These are phyloP conservation scores for Tinea pellionella DNA, from an alignment of 2,888 invertebrate genomes.

Conservation along the genomic window DNA sequence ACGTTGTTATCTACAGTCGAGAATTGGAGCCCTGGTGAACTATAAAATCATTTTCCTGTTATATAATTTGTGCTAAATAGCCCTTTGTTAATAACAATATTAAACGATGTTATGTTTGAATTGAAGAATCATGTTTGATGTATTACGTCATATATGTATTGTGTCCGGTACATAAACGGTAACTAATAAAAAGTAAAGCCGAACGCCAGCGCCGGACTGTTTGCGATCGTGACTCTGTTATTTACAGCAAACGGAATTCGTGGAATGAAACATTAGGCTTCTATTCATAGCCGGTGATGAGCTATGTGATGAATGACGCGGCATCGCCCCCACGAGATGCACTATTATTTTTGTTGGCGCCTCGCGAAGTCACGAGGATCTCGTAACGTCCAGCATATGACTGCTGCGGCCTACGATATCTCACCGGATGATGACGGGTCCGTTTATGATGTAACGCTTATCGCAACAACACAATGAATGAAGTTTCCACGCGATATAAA, in stretches of 20 bases:
- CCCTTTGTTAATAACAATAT: not conserved
- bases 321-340: conserved; percentile 20
- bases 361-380: conserved; percentile 35
- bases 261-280: conserved; percentile 51
- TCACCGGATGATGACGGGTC: not conserved
- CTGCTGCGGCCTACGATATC: not conserved
- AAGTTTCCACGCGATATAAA: conserved; percentile 4
- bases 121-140: not conserved
- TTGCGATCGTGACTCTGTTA: conserved; percentile 23
- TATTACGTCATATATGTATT: not conserved
- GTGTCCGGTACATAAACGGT: conserved; percentile 1
- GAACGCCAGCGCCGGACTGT: not conserved
- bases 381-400: conserved; percentile 3
- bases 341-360: conserved; percentile 10
- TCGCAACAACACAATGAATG: not conserved
- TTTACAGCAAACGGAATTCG: conserved; percentile 49
- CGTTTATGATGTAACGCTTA: conserved; percentile 38
- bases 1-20: too few species aligned
- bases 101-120: not conserved
- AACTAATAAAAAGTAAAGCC: not conserved
- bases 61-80: not conserved
- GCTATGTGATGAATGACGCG: conserved; percentile 62
- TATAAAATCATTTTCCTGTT: not conserved
- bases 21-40: not conserved
- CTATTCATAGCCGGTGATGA: conserved; percentile 55